These are phyloP conservation scores for Xestobium rufovillosum DNA, from an alignment of 2,888 invertebrate genomes.

Conservation along the genomic window DNA sequence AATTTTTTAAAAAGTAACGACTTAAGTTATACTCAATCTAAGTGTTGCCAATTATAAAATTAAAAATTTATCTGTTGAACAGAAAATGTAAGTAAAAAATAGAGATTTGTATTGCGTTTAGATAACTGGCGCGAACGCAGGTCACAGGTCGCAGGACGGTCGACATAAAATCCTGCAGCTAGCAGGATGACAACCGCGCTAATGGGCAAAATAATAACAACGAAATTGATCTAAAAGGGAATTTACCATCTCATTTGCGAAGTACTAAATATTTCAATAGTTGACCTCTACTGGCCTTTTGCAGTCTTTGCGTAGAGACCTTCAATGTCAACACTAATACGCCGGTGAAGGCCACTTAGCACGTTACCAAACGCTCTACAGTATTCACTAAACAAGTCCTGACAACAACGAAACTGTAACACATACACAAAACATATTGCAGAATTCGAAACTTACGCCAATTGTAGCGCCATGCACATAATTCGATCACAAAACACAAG, in stretches of 20 bases:
- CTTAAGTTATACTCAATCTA: too few relatives aligned
- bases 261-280: conserved; percentile 36
- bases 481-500: conserved; percentile 41
- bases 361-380: conserved; percentile 33
- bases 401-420: conserved; percentile 19
- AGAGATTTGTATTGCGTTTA: conserved; percentile 14
- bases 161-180: not conserved
- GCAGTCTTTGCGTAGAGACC: conserved; percentile 43
- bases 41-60: conserved; percentile 2
- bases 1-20: too few relatives aligned
- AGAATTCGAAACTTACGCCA: conserved; percentile 36
- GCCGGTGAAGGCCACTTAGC: conserved; percentile 43
- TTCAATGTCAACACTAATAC: conserved; percentile 45
- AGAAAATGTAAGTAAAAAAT: conserved; percentile 10
- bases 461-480: conserved; percentile 38
- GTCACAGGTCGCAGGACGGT: conserved; percentile 36
- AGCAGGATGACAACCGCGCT: conserved; percentile 15
- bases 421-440: conserved; percentile 24
- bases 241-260: conserved; percentile 24
- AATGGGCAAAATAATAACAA: conserved; percentile 5
- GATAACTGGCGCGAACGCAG: conserved; percentile 31
- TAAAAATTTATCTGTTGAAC: not conserved
- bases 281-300: conserved; percentile 45
- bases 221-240: conserved; percentile 11
- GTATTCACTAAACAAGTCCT: conserved; percentile 16